Evolutionary conservation across 2,888 invertebrate genomes (phyloP).

Genomic region (Rhyacophila evoluta): DNA sequence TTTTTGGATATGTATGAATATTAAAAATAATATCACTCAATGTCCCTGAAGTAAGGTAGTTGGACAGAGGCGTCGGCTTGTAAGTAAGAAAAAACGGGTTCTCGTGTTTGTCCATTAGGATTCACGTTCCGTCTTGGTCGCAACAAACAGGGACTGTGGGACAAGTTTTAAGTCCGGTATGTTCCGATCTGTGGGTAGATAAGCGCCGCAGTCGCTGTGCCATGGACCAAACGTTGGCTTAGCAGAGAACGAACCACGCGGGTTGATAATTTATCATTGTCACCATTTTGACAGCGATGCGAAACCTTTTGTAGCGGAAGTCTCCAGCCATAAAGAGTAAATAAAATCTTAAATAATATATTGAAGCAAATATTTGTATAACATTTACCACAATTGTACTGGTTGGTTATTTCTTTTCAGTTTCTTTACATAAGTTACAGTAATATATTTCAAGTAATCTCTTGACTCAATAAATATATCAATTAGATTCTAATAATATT

Average conservation of each 20-base stretch:
- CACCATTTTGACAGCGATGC: background rate
- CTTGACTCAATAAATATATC: too few relatives aligned
- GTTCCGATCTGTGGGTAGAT: background rate
- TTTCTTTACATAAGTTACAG: too few relatives aligned
- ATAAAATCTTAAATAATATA: too few relatives aligned
- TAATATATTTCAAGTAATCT: too few relatives aligned
- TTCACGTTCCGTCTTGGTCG: conserved; percentile 4
- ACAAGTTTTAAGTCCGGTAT: conserved; percentile 16
- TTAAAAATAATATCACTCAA: background rate
- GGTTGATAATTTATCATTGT: conserved; percentile 6
- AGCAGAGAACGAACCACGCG: conserved; percentile 2
- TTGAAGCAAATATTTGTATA: too few relatives aligned
- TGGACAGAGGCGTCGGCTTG: conserved; percentile 9
- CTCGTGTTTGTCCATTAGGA: background rate
- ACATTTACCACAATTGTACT: too few relatives aligned
- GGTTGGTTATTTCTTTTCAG: too few relatives aligned
- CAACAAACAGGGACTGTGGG: conserved; percentile 9
- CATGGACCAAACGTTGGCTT: background rate
- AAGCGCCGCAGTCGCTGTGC: conserved; percentile 7
- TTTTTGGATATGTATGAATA: too few relatives aligned
- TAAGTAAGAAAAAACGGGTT: conserved; percentile 14
- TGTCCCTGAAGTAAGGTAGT: conserved; percentile 2
- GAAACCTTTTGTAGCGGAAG: background rate
- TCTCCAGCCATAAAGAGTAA: too few relatives aligned
- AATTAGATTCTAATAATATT: too few relatives aligned